phyloP scores from a whole-genome alignment of 2,888 invertebrate species.

The Nomada fabriciana region DNA sequence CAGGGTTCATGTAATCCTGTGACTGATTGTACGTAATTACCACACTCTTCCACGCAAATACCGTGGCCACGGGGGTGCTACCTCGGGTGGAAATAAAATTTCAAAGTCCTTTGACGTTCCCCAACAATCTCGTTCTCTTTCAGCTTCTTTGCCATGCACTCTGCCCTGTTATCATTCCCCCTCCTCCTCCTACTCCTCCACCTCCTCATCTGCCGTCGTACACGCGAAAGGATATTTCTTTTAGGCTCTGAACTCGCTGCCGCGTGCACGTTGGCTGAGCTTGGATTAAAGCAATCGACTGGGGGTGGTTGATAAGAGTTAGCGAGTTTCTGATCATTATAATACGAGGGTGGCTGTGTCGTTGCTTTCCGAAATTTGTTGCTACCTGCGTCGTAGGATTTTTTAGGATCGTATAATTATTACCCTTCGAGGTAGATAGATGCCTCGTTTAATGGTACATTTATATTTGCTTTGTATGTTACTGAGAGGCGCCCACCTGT shows the following conservation, averaged over 20 bases:
- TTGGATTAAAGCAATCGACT: slow-evolving; percentile 29
- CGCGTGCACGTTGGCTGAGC: background rate
- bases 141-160: slow-evolving; percentile 40
- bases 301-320: background rate
- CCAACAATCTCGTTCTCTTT: slow-evolving; percentile 56
- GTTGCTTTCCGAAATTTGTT: background rate
- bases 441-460: too few relatives aligned
- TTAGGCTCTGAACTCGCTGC: slow-evolving; percentile 19
- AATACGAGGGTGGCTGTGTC: background rate
- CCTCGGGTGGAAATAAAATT: slow-evolving; percentile 69
- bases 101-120: slow-evolving; percentile 64
- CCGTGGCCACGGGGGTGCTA: slow-evolving; percentile 58
- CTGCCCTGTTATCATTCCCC: slow-evolving; percentile 61
- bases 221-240: slow-evolving; percentile 13
- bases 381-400: too few relatives aligned
- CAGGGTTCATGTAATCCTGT: slow-evolving; percentile 68
- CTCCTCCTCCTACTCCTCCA: background rate
- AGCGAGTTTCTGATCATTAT: background rate
- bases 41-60: slow-evolving; percentile 63
- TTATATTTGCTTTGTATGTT: too few relatives aligned
- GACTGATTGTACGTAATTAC: slow-evolving; percentile 72
- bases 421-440: too few relatives aligned
- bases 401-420: too few relatives aligned
- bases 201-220: background rate
- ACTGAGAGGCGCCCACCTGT: too few relatives aligned